Base-by-base conservation (phyloP, 2,113 vertebrate species). In the Cheilinus undulatus region DNA sequence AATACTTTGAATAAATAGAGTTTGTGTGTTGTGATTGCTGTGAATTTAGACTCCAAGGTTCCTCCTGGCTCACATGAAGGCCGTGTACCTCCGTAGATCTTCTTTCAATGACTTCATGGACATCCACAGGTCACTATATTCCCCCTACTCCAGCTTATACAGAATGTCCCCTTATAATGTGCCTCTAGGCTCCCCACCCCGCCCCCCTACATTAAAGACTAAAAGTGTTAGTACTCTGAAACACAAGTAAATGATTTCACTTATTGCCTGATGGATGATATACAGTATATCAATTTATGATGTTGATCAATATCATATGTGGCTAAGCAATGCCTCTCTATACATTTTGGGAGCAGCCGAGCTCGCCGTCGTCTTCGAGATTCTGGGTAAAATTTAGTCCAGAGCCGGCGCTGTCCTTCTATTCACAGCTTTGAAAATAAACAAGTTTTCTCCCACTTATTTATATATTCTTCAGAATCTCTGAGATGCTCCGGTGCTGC, bases 191-290 rank as follows among this genome's bases (percentile, higher is more conserved):
- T 40, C 11, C 24, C 45, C 42, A 64, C 46, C 12, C 26, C 46
- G 36, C 51, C 22, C 38, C 54, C 38, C 53, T 14, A 58, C 68
- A 63, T 66, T 83, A 56, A 70, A 85, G 68, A 76, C 84, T 69
- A 65, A 78, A 84, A 77, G 64, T 90, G 82, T 88, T 83, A 85
- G 84, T 88, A 92, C 59, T 88, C 48, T 84, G 65, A 89, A 91
- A 91, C 76, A 87, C 83, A 90, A 90, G 88, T 64, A 88, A 87
- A 90, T 86, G 5, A 89, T 80, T 74, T 83, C 65, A 82, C 77
- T 90, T 93, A 93, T 94, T 93, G 93, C 93, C 92, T 83, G 85
- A 92, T 92, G 78, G 83, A 86, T 89, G 85, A 78, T 76, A 78
- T 86, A 81, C 59, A 73, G 53, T 68, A 76, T 85, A 79, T 80